Percentiles rank a stretch among this genome's conserved stretches.
Evolutionary conservation across 35 echinoderm and acorn worm species (phyloP).

Genomic region (Stichopus chloronotus): DNA sequence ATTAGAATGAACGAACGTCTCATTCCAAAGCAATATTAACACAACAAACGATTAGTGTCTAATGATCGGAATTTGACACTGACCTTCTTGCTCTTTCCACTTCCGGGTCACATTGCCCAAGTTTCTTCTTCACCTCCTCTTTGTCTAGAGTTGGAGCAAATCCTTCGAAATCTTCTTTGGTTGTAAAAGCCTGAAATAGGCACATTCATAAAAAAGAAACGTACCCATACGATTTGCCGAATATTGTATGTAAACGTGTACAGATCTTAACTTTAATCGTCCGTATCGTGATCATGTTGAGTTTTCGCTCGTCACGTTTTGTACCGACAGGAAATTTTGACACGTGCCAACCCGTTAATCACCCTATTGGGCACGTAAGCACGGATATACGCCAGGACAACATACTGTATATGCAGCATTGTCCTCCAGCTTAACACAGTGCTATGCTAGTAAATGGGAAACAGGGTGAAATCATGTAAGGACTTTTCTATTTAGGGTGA

Average conservation of each 20-base stretch:
- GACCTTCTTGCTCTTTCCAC: conserved; percentile 38
- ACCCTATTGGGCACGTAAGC: too few species aligned
- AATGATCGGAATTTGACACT: background rate
- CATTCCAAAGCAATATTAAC: too few species aligned
- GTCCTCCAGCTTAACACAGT: too few species aligned
- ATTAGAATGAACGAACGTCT: too few species aligned
- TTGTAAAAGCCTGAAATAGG: conserved; percentile 6
- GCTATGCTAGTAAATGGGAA: too few species aligned
- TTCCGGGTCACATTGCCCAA: background rate
- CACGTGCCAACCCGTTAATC: too few species aligned
- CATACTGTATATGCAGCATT: too few species aligned
- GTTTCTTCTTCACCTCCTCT: conserved; percentile 17
- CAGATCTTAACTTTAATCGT: background rate
- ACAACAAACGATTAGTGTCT: background rate
- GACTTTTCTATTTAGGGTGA: too few species aligned
- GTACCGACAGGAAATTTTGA: too few species aligned
- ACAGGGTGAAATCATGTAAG: too few species aligned
- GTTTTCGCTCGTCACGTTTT: too few species aligned
- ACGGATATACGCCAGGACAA: too few species aligned
- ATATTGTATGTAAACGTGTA: background rate
- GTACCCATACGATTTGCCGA: background rate
- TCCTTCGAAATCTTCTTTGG: conserved; percentile 40
- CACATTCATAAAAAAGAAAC: background rate
- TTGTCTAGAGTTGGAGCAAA: background rate
- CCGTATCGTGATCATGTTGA: background rate